Percentiles rank a stretch among this genome's conserved stretches.
These are phyloP conservation scores for Villa cingulata DNA, from an alignment of 2,888 invertebrate species.

Conservation along the genomic window DNA sequence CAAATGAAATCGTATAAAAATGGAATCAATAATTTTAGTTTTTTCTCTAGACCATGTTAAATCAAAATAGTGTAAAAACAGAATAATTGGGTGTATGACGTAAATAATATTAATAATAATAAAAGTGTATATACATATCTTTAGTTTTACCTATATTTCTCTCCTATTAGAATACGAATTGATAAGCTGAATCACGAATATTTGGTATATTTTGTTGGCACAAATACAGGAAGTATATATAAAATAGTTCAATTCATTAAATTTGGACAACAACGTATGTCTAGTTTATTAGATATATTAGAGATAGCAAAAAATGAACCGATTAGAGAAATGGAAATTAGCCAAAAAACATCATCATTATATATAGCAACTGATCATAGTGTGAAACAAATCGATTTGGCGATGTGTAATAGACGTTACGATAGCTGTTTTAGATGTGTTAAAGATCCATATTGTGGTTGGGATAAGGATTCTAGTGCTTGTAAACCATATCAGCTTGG, in stretches of 20 bases:
- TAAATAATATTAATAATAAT: too few relatives aligned
- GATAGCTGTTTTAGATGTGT: conserved; percentile 87
- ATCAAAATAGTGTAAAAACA: too few relatives aligned
- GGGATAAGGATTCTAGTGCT: conserved; percentile 79
- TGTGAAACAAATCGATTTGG: conserved; percentile 77
- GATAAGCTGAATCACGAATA: conserved; percentile 49
- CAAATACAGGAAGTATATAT: conserved; percentile 73
- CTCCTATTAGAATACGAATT: conserved; percentile 32
- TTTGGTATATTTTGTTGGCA: conserved; percentile 83
- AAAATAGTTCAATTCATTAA: conserved; percentile 85
- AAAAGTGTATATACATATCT: not conserved
- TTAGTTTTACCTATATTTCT: not conserved
- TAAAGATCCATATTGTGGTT: conserved; percentile 91
- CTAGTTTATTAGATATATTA: conserved; percentile 78
- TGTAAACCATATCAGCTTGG: conserved; percentile 80
- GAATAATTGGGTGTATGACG: too few relatives aligned
- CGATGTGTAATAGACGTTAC: conserved; percentile 80
- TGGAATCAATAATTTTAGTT: too few relatives aligned
- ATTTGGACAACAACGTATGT: conserved; percentile 65
- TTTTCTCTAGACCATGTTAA: too few relatives aligned
- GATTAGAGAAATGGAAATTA: conserved; percentile 77
- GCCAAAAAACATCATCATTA: conserved; percentile 71
- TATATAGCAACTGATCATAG: conserved; percentile 81
- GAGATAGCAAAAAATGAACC: conserved; percentile 83
- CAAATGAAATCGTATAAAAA: too few relatives aligned